Percentiles rank a stretch among this genome's conserved stretches.
These are phyloP conservation scores for Fundulus diaphanus DNA, from an alignment of 2,797 vertebrate genomes.

Conservation along the genomic window DNA sequence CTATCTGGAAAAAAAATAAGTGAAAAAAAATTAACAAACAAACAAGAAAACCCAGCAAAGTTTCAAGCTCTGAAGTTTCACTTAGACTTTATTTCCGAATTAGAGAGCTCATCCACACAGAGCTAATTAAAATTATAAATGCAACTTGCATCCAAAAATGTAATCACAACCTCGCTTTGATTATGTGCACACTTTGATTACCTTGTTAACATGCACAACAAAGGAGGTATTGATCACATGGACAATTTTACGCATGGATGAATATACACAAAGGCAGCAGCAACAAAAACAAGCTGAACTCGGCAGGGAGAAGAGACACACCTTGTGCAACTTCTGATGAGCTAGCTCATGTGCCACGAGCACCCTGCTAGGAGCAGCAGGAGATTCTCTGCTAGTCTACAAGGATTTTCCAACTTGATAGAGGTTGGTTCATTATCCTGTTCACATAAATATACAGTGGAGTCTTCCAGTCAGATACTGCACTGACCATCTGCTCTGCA, in stretches of 20 bases:
- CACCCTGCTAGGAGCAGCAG: constrained; percentile 31
- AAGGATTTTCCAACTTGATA: constrained; percentile 3
- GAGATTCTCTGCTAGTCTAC: constrained; percentile 12
- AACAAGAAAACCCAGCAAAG: not conserved
- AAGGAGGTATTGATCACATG: constrained; percentile 49
- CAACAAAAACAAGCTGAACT: constrained; percentile 32
- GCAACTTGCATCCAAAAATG: constrained; percentile 33
- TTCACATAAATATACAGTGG: constrained; percentile 18
- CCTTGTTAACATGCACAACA: constrained; percentile 54
- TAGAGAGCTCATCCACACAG: not conserved
- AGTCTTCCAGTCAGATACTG: constrained; percentile 12
- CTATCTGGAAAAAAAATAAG: too few relatives aligned
- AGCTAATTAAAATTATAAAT: constrained; percentile 35
- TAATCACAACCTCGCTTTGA: constrained; percentile 55
- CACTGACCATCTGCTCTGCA: constrained; percentile 1
- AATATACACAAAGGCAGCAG: constrained; percentile 39
- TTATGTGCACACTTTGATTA: constrained; percentile 55
- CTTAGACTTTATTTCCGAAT: not conserved
- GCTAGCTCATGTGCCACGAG: constrained; percentile 10
- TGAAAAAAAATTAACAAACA: too few relatives aligned
- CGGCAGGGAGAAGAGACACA: constrained; percentile 19
- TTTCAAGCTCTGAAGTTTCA: not conserved
- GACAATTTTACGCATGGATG: constrained; percentile 59
- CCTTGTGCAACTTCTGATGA: constrained; percentile 43
- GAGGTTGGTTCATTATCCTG: constrained; percentile 26